Conservation (phyloP, 2,888 invertebrate species). For the Drosophila paranaensis region DNA sequence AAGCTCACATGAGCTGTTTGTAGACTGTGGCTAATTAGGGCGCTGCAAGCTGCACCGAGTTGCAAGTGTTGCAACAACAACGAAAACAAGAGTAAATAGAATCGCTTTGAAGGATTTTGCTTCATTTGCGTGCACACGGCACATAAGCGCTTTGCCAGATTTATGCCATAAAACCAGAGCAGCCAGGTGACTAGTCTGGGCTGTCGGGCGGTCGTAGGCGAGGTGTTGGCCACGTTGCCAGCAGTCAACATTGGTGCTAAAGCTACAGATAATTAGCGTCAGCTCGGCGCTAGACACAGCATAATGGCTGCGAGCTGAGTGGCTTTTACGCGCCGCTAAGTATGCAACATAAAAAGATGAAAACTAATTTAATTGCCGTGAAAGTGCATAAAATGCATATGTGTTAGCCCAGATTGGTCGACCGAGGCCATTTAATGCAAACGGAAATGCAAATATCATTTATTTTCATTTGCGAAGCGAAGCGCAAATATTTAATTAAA, state of each 20-base stretch:
- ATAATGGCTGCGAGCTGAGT: constrained; percentile 49
- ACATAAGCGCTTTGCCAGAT: constrained; percentile 31
- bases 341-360: constrained; percentile 16
- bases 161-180: constrained; percentile 34
- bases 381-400: constrained; percentile 15
- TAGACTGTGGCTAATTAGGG: constrained; percentile 50
- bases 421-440: neutral
- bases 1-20: constrained; percentile 13
- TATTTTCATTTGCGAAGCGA: neutral
- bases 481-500: constrained; percentile 41
- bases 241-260: constrained; percentile 32
- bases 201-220: too few species aligned
- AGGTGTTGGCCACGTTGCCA: neutral
- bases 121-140: constrained; percentile 48
- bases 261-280: constrained; percentile 66
- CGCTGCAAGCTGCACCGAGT: constrained; percentile 30
- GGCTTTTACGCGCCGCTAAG: constrained; percentile 30
- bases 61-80: constrained; percentile 24
- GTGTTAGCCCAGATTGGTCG: neutral
- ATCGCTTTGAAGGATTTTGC: constrained; percentile 60
- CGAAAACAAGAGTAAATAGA: constrained; percentile 14
- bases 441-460: constrained; percentile 8
- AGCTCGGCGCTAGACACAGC: constrained; percentile 48
- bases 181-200: constrained; percentile 8
- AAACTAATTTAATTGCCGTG: constrained; percentile 32